Percentiles rank a stretch among this genome's conserved stretches.
phyloP scores from a whole-genome alignment of 2,888 invertebrate genomes.

The Siphonodentalium dalli region DNA sequence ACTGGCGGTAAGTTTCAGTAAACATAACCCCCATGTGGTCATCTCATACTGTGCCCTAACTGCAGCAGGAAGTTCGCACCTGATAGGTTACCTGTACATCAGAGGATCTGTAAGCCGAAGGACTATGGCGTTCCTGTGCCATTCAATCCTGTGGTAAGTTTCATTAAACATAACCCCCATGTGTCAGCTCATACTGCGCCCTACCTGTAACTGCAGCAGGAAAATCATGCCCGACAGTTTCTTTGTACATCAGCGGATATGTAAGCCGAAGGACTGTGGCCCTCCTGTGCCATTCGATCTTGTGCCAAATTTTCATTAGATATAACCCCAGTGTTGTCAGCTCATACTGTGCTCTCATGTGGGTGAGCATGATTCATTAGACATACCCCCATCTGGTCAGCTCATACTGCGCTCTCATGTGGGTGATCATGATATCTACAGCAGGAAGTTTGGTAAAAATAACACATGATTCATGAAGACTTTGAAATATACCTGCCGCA shows the following conservation, averaged over 20 bases:
- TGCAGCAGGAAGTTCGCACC: conserved; percentile 75
- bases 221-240: conserved; percentile 75
- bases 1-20: too few relatives aligned
- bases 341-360: too few relatives aligned
- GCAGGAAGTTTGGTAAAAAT: conserved; percentile 74
- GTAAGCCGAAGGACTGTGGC: conserved; percentile 58
- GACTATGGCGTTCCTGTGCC: conserved; percentile 20
- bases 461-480: too few relatives aligned
- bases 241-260: conserved; percentile 71
- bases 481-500: too few relatives aligned
- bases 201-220: conserved; percentile 72
- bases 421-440: too few relatives aligned
- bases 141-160: background rate
- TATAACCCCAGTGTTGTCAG: too few relatives aligned
- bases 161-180: background rate
- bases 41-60: conserved; percentile 72
- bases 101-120: conserved; percentile 58
- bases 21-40: too few relatives aligned
- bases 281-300: too few relatives aligned
- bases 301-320: too few relatives aligned
- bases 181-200: conserved; percentile 35
- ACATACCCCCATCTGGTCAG: too few relatives aligned
- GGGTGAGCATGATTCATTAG: too few relatives aligned
- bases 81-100: conserved; percentile 72
- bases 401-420: conserved; percentile 72